These are phyloP conservation scores for Pollenia labialis DNA, from an alignment of 2,888 invertebrate genomes.

Conservation along the genomic window DNA sequence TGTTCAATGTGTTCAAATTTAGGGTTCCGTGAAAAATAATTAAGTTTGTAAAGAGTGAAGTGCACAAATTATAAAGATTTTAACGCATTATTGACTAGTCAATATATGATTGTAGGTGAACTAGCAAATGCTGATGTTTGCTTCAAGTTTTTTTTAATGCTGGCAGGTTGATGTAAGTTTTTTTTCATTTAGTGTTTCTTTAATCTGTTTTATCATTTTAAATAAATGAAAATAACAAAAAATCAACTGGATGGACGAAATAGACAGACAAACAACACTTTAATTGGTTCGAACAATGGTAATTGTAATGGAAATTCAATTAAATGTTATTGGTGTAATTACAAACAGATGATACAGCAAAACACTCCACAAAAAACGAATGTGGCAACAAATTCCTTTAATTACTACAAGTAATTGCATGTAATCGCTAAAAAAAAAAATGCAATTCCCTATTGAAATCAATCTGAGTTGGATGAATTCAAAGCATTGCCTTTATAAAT, in stretches of 20 bases:
- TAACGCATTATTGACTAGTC: not conserved
- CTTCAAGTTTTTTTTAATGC: conserved; percentile 14
- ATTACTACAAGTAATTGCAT: conserved; percentile 32
- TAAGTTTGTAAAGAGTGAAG: not conserved
- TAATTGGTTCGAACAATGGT: conserved; percentile 68
- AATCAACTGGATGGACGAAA: not conserved
- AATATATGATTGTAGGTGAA: conserved; percentile 55
- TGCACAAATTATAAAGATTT: not conserved
- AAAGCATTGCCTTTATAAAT: conserved; percentile 51
- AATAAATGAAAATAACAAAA: conserved; percentile 29
- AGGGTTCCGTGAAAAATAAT: too few relatives aligned
- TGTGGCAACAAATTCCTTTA: conserved; percentile 45
- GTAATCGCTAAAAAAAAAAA: conserved; percentile 9
- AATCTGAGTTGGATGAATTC: conserved; percentile 37
- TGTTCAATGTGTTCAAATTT: too few relatives aligned
- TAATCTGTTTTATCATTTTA: not conserved
- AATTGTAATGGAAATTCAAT: conserved; percentile 72
- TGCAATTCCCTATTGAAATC: conserved; percentile 44
- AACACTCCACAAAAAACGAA: conserved; percentile 7
- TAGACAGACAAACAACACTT: conserved; percentile 46
- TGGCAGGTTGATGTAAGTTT: not conserved
- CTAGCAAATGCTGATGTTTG: conserved; percentile 26
- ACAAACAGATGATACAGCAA: conserved; percentile 14
- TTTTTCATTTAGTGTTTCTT: not conserved
- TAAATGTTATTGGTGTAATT: conserved; percentile 67